Base-by-base conservation (phyloP, 2,797 vertebrate species). In the Leptodactylus fallax region DNA sequence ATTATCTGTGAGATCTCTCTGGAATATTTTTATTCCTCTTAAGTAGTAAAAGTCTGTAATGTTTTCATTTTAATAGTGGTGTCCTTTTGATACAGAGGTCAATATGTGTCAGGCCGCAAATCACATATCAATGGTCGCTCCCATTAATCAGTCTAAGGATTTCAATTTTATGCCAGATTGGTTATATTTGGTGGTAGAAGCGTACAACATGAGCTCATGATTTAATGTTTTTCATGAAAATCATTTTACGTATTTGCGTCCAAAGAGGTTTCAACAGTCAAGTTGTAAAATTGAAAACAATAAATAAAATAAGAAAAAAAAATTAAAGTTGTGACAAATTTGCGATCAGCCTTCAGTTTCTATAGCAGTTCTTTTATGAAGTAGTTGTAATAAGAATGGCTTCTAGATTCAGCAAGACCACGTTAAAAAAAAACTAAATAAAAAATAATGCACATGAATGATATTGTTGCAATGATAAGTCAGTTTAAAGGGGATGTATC, bases 21-120 rank as follows among this genome's bases (percentile, higher is more conserved):
- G 87, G 83, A 86, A 86, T 82, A 82, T 78, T 89, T 89, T 89
- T 89, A 89, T 89, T 86, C 71, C 84, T 89, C 87, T 78, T 89
- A 86, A 82, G 87, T 82, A 86, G 84, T 89, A 86, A 89, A 89
- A 77, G 67, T 81, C 69, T 77, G 56, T 45, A 85, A 81, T 85
- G 83, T 89, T 86, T 86, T 78, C 47, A 78, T 86, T 82, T 86
- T 86, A 86, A 86, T 86, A 86, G 87, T 69, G 27, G 58, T 86
- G 87, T 89, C 84, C 87, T 85, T 86, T 86, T 78, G 87, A 82
- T 86, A 56, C 53, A 78, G 87, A 89, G 87, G 87, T 81, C 87
- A 87, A 67, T 82, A 83, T 78, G 60, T 85, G 87, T 85, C 78
- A 89, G 12, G 74, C 72, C 27, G 36, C 74, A 89, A 89, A 86